Conservation (phyloP, 2,797 vertebrate genomes). For the Natrix natrix region DNA sequence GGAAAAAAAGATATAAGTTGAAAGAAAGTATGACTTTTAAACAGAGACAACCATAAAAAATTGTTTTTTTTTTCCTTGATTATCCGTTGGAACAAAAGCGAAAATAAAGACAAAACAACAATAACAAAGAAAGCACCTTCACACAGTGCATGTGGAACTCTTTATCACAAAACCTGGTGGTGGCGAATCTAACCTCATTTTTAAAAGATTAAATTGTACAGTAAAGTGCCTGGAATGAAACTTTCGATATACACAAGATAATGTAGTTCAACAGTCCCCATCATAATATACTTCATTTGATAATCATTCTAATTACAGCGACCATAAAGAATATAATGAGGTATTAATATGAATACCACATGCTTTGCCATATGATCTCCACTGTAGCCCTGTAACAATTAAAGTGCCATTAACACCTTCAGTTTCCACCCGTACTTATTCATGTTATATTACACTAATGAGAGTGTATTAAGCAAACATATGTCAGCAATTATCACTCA, state of each 20-base stretch:
- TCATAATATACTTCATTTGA: conserved; percentile 53
- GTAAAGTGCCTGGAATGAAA: background rate
- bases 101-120: conserved; percentile 29
- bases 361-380: conserved; percentile 29
- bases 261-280: conserved; percentile 43
- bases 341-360: conserved; percentile 48
- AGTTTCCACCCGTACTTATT: conserved; percentile 64
- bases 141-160: background rate
- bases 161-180: background rate
- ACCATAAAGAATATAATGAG: conserved; percentile 46
- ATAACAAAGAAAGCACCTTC: background rate
- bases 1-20: background rate
- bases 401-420: conserved; percentile 65
- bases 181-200: conserved; percentile 9
- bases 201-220: conserved; percentile 34
- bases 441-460: conserved; percentile 54
- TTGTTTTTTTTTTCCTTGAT: background rate
- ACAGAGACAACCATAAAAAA: conserved; percentile 25
- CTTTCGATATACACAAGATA: conserved; percentile 31
- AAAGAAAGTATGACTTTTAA: conserved; percentile 23
- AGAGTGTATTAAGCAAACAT: conserved; percentile 33
- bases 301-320: conserved; percentile 54
- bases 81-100: conserved; percentile 37
- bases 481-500: background rate
- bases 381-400: conserved; percentile 58